phyloP scores from a whole-genome alignment of 2,113 vertebrate genomes.

The Cheirogaleus medius region DNA sequence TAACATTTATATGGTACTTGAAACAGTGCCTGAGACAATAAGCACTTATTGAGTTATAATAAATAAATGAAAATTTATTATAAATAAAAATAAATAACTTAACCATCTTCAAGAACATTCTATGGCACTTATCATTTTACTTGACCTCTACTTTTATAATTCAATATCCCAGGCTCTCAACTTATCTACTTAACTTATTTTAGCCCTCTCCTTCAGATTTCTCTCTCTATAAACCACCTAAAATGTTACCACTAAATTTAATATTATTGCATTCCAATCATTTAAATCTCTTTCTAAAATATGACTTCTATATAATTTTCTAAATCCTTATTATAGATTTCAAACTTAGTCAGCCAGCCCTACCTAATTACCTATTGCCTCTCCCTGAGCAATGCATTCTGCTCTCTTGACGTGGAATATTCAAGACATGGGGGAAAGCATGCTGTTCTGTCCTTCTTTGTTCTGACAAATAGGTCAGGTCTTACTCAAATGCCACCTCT shows the following conservation, averaged over 20 bases:
- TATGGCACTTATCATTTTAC: neutral
- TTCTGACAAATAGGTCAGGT: neutral
- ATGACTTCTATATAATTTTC: neutral
- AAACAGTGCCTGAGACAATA: neutral
- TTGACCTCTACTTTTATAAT: neutral
- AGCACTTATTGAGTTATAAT: neutral
- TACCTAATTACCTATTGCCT: neutral
- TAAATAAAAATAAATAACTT: neutral
- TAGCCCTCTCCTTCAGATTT: neutral
- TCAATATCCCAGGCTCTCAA: neutral
- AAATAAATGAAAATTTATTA: conserved; percentile 18
- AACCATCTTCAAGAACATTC: neutral
- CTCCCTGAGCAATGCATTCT: neutral
- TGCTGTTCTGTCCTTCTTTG: neutral
- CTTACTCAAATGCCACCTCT: neutral
- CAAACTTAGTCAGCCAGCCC: neutral
- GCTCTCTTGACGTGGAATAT: neutral
- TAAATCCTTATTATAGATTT: neutral
- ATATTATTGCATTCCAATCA: neutral
- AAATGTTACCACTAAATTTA: neutral
- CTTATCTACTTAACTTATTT: neutral
- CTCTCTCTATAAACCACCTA: neutral
- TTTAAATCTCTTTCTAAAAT: neutral
- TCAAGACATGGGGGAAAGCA: neutral
- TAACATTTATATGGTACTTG: neutral